These are phyloP conservation scores for Conger conger DNA, from an alignment of 2,113 vertebrate species.

Conservation along the genomic window DNA sequence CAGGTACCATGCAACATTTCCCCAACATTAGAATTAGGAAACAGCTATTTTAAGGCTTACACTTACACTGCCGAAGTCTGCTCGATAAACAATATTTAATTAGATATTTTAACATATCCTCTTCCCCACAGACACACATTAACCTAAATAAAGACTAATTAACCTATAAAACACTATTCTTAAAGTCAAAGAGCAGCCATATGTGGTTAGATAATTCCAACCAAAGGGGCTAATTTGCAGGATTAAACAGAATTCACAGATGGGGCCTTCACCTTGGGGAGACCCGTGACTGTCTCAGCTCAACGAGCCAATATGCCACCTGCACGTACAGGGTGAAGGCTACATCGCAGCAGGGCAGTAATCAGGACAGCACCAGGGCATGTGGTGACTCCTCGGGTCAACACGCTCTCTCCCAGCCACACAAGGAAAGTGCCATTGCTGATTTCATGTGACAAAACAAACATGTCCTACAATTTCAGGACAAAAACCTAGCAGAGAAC, in stretches of 20 bases:
- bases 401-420: background rate
- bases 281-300: background rate
- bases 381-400: background rate
- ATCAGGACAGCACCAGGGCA: background rate
- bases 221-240: background rate
- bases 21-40: no score
- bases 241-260: background rate
- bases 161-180: background rate
- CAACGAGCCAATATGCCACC: background rate
- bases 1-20: no score
- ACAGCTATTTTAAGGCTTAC: no score
- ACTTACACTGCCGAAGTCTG: no score
- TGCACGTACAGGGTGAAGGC: background rate
- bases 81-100: no score
- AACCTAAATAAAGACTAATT: background rate
- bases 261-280: conserved; percentile 4
- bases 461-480: background rate
- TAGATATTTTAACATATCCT: background rate
- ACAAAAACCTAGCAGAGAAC: background rate
- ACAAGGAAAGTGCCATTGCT: background rate
- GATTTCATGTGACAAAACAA: background rate
- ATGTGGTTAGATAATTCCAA: background rate
- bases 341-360: background rate
- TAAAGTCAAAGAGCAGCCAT: background rate
- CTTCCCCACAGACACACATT: background rate